A percentile compares a stretch with the other conserved stretches of the same genome.
Conservation (phyloP, 1,140 invertebrate genomes). For the Geopemphigus sp. region DNA sequence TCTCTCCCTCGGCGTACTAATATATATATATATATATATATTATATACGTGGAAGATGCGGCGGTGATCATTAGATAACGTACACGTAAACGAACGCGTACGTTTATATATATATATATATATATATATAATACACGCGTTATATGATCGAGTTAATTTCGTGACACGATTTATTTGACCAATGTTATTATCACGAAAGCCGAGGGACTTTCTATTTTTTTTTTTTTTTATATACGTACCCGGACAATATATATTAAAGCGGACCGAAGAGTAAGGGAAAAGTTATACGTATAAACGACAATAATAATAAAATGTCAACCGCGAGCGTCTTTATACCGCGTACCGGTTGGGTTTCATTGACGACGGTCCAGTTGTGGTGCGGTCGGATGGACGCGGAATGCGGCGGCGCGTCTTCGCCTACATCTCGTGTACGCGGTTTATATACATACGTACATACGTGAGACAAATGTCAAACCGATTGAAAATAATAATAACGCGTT, state of each 20-base stretch:
- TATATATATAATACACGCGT: neutral
- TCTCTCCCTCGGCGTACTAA: neutral
- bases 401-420: constrained; percentile 31
- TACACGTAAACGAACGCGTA: neutral
- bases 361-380: constrained; percentile 37
- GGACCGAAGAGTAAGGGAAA: constrained; percentile 6
- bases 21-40: neutral
- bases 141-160: constrained; percentile 35
- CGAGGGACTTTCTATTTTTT: constrained; percentile 38
- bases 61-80: constrained; percentile 11
- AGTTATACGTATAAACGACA: neutral
- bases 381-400: constrained; percentile 31
- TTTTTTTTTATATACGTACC: neutral
- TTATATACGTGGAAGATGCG: neutral
- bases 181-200: neutral
- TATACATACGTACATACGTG: neutral
- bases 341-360: constrained; percentile 40
- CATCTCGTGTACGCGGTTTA: neutral
- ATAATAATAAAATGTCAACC: constrained; percentile 43
- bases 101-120: neutral
- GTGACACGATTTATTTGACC: constrained; percentile 43
- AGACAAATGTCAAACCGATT: constrained; percentile 47
- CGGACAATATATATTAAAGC: neutral
- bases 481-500: constrained; percentile 20
- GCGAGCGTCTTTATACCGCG: constrained; percentile 13